Base-by-base conservation (phyloP, 2,888 invertebrate genomes). In the Drosophila neonasuta region DNA sequence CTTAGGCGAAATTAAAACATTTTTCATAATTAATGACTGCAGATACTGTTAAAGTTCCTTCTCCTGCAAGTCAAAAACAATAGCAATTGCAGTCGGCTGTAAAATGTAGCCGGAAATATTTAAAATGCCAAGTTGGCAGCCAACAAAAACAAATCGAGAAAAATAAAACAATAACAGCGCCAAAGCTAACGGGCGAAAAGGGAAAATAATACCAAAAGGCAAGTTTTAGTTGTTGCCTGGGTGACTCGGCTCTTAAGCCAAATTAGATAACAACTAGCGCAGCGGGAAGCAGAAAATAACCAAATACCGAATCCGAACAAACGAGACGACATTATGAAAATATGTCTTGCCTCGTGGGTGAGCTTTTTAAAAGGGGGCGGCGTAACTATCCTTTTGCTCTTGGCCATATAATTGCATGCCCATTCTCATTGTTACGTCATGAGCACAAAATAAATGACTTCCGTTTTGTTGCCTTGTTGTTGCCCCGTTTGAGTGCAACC, bases 1-100 rank as follows among this genome's bases (percentile, higher is more conserved):
- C 68, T 61, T 62, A 50, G 60, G 74, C 63, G 59, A 78, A 77
- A 78, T 71, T 80, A 70, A 81, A 80, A 83, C 66, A 73, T 75
- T 83, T 75, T 75, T 55, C 81, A 71, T 81, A 80, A 81, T 81
- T 83, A 86, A 81, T 86, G 80, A 52, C 71, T 64, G 67, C 61
- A 77, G 80, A 86, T 82, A 82, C 52, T 41, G 74, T 74, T 68
- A 58, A 65, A 63, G 52, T 42, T 36, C 24, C 30, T 45, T 15
- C 55, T 59, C 60, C 46, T 48, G 48, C 55, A 58, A 64, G 63
- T 20, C 46, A 29, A 34, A 58, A 81, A 85, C 86, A 86, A 81
- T 80, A 83, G 75, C 80, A 68, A 65, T 56, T 63, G 74, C 69
- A 65, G 71, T 67, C 77, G 61, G 17, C 63, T 64, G 73, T 77